Conservation (phyloP, 53 echinoderm and acorn worm species). For the Apostichopus leukothele region DNA sequence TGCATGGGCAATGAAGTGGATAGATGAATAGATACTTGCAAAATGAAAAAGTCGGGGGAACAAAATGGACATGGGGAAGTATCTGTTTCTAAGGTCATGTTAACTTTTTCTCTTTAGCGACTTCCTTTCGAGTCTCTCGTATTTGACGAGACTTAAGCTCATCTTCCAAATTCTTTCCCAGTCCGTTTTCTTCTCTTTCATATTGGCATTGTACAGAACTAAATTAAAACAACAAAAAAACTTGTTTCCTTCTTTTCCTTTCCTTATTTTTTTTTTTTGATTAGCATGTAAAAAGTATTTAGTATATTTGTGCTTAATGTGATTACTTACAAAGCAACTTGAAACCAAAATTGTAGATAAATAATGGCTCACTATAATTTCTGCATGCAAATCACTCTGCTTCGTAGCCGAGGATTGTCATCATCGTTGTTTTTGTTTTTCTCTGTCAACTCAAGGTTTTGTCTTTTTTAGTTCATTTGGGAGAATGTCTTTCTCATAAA, state of each 20-base stretch:
- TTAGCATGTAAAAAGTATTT: conserved; percentile 28
- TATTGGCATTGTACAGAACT: conserved; percentile 45
- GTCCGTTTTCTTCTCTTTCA: conserved; percentile 38
- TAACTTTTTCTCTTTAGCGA: background rate
- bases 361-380: conserved; percentile 12
- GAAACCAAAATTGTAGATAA: conserved; percentile 41
- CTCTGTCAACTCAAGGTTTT: conserved; percentile 29
- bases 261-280: conserved; percentile 28
- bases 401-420: background rate
- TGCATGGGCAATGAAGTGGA: too few species aligned
- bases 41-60: background rate
- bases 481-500: conserved; percentile 6
- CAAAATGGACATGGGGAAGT: background rate
- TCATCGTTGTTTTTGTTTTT: background rate
- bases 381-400: conserved; percentile 20
- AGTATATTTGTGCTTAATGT: conserved; percentile 44
- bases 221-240: conserved; percentile 9
- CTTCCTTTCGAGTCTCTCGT: conserved; percentile 8
- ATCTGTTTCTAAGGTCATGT: background rate
- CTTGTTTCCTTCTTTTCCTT: background rate
- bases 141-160: background rate
- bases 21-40: too few species aligned
- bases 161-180: conserved; percentile 43
- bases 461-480: background rate
- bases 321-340: conserved; percentile 38